Base-by-base conservation (phyloP, 92 coral and sea anemone genomes). In the Pocillopora meandrina region DNA sequence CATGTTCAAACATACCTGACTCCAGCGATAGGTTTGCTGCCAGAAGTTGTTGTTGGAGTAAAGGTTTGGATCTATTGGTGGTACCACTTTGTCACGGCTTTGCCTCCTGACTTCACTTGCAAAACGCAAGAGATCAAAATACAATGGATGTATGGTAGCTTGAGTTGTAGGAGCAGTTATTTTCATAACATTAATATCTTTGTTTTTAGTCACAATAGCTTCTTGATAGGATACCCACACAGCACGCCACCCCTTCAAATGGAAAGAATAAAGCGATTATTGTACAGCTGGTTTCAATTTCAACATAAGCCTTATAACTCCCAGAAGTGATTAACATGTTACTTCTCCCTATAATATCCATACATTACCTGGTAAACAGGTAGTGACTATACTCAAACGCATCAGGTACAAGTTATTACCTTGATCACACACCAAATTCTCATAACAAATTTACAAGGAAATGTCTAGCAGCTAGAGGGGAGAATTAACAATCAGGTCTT, bases 1-100 rank as follows among this genome's bases (percentile, higher is more conserved):
- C 31, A 26, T 26, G 31, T 26, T 26, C 0, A 26, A 61, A 35
- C 72, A 19, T 15, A 88, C 79, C 72, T 71, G 78, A 71, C 91
- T 77, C 87, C 87, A 88, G 58, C 74, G 85, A 49, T 88, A 83
- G 9, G 91, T 78, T 64, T 78, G 82, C 82, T 78, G 82, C 91
- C 91, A 88, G 74, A 84, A 75, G 10, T 70, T 42, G 35, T 80
- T 82, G 70, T 80, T 72, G 0, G 55, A 21, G 87, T 87, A 87
- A 55, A 66, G 59, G 21, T 42, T 65, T 11, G 52, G 61, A 52
- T 14, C 61, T 57, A 82, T 83, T 2, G 91, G 81, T 71, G 88
- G 91, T 19, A 88, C 83, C 16, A 88, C 72, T 12, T 77, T 21
- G 35, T 88, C 91, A 82, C 91, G 87, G 59, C 87, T 82, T 65